A percentile compares a stretch with the other conserved stretches of the same genome.
phyloP scores from a whole-genome alignment of 2,113 vertebrate genomes.

The Ceyx cyanopectus region DNA sequence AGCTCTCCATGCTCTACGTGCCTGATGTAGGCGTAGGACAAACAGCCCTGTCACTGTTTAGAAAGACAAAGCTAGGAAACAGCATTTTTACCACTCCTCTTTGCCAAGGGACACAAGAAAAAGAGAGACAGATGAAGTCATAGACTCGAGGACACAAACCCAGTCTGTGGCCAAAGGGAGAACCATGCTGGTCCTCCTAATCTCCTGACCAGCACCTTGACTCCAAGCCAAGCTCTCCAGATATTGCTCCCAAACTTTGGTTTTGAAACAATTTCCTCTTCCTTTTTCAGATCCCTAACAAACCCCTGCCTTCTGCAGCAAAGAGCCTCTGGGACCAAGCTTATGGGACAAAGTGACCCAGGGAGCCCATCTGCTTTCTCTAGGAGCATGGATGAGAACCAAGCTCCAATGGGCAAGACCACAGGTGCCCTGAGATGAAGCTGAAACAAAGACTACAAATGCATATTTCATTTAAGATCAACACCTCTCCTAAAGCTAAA shows the following conservation, averaged over 20 bases:
- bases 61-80: not conserved
- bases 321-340: not conserved
- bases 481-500: too few relatives aligned
- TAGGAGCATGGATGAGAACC: too few relatives aligned
- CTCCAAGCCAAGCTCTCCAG: not conserved
- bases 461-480: too few relatives aligned
- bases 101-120: not conserved
- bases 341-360: not conserved
- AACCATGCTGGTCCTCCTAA: not conserved
- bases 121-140: not conserved
- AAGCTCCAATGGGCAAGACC: too few relatives aligned
- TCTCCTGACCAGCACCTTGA: not conserved
- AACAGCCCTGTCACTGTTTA: not conserved
- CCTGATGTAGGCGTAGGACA: accelerated
- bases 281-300: not conserved
- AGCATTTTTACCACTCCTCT: not conserved
- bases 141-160: not conserved
- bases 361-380: too few relatives aligned
- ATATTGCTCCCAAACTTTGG: not conserved
- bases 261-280: not conserved
- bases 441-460: too few relatives aligned
- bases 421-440: too few relatives aligned
- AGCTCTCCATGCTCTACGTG: accelerated
- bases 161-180: not conserved
- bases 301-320: not conserved